These are phyloP conservation scores for Eulemur coronatus DNA, from an alignment of 2,797 vertebrate genomes.

Conservation along the genomic window DNA sequence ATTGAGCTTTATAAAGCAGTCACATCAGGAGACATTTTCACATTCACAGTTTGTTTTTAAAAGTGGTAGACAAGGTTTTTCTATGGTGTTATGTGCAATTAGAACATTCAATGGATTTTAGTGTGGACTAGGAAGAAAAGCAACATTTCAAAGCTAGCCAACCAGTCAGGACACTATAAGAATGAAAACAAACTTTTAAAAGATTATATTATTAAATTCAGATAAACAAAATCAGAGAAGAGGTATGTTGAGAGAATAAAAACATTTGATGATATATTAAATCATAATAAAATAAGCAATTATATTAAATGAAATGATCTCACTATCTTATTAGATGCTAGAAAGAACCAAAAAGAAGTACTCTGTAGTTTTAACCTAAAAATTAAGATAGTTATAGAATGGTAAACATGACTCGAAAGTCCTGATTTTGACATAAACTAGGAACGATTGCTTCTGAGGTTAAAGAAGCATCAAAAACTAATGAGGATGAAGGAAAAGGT, in stretches of 20 bases:
- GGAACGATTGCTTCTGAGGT: constrained; percentile 17
- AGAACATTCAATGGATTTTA: constrained; percentile 63
- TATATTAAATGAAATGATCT: constrained; percentile 27
- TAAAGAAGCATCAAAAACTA: constrained; percentile 6
- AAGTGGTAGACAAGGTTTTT: constrained; percentile 62
- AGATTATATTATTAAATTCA: constrained; percentile 5
- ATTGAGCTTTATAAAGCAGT: constrained; percentile 57
- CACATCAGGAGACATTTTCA: constrained; percentile 50
- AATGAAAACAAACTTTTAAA: constrained; percentile 65
- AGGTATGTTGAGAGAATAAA: constrained; percentile 1
- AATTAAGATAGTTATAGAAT: constrained; percentile 32
- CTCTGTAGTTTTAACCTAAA: constrained; percentile 59
- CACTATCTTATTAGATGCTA: constrained; percentile 33
- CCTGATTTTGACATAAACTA: constrained; percentile 19
- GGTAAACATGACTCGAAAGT: constrained; percentile 26
- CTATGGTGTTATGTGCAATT: constrained; percentile 65
- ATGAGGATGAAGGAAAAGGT: background rate
- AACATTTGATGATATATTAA: constrained; percentile 19
- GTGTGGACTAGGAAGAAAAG: constrained; percentile 51
- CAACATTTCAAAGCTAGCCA: constrained; percentile 68
- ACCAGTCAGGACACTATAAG: constrained; percentile 35
- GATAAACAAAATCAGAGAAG: constrained; percentile 43
- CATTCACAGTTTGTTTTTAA: constrained; percentile 68
- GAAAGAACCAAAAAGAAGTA: background rate
- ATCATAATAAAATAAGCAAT: constrained; percentile 13